Evolutionary conservation across 1,140 invertebrate genomes (phyloP), one percentile per base, ranked within the genome.

Genomic region (Lucilia sericata): DNA sequence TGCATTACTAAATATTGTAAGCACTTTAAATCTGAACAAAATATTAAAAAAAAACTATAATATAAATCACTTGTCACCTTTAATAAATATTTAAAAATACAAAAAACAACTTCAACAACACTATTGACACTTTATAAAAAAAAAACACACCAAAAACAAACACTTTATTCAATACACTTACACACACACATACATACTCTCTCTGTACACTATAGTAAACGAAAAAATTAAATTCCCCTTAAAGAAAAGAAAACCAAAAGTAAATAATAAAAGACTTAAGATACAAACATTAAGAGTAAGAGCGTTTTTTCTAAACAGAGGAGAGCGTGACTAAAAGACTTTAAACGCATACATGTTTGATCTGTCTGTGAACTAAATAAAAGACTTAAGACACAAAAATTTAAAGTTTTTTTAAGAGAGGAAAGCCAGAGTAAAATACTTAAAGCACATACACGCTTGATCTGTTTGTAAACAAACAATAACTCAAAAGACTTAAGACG

Each of bases 1-100:
- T 21, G 65, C 65, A 70, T 70, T 70, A 70, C 65, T 70, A 70
- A 70, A 70, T 70, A 70, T 70, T 70, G 65, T 70, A 7, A 21
- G 65, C 65, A 70, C 65, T 70, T 42, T 70, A 8, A 70, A 70
- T 70, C 21, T 70, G 21, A 70, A 10, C 42, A 42, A 42, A 2
- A 70, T 70, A 9, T 10, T 21, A 19, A 21, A 70, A 21, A 70
- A 70, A 25, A 70, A 70, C 51, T 60, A 17, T 7, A 21, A 70
- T 21, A 70, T 60, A 19, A 70, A 21, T 70, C 65, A 70, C 65
- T 70, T 70, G n/a, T 70, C 65, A 70, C 65, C 5, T 70, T 70
- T 21, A 70, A 21, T 21, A 19, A 70, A 70, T 70, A 19, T n/a
- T 70, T 70, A 21, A 70, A 21, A 70, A 70, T 5, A 70, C n/a